Percentiles rank a stretch among this genome's conserved stretches.
phyloP scores from a whole-genome alignment of 2,797 vertebrate genomes.

The Hyperoplus lanceolatus region DNA sequence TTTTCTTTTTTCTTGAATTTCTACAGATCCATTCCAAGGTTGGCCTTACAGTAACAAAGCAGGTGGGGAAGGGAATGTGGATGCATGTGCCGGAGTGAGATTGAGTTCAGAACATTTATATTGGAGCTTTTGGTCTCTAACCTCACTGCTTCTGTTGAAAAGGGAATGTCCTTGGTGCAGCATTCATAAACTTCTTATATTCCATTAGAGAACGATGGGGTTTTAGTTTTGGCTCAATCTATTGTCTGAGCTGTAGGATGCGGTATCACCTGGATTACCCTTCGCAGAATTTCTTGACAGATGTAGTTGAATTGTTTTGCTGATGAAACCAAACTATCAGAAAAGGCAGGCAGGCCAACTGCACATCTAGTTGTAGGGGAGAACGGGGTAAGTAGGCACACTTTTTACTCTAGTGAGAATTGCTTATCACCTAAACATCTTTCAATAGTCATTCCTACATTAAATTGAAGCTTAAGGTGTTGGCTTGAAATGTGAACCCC shows the following conservation, averaged over 20 bases:
- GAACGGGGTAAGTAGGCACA: no score
- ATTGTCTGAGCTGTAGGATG: constrained; percentile 72
- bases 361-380: no score
- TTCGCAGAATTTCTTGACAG: constrained; percentile 57
- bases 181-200: constrained; percentile 78
- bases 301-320: constrained; percentile 58
- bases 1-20: constrained; percentile 47
- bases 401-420: no score
- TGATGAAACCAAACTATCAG: constrained; percentile 35
- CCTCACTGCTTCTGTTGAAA: constrained; percentile 72
- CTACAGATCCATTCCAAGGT: constrained; percentile 73
- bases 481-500: no score
- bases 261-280: constrained; percentile 72
- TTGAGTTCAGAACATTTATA: constrained; percentile 81
- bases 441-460: no score
- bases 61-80: constrained; percentile 64
- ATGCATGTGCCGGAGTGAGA: constrained; percentile 66
- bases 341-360: constrained; percentile 18
- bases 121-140: constrained; percentile 76
- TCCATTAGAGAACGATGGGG: constrained; percentile 65
- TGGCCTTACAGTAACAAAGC: constrained; percentile 75
- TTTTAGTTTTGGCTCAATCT: constrained; percentile 70
- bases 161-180: constrained; percentile 78
- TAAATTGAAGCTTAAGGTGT: no score
- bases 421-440: no score